These are phyloP conservation scores for Cryptus viduatorius DNA, from an alignment of 2,888 invertebrate species.

Conservation along the genomic window DNA sequence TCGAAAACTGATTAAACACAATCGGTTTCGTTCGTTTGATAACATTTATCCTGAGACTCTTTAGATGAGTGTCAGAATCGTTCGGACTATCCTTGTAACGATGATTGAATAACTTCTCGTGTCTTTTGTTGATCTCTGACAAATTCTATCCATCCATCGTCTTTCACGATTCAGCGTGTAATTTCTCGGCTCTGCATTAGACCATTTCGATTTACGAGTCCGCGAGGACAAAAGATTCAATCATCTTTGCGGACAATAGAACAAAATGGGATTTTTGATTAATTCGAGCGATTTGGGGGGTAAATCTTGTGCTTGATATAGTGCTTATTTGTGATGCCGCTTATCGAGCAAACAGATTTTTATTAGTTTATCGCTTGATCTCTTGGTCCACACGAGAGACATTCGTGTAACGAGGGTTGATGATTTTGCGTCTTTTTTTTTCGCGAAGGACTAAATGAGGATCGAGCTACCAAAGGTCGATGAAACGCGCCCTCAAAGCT, in stretches of 20 bases:
- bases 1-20: too few relatives aligned
- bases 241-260: neutral
- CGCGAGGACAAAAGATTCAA: neutral
- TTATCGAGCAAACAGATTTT: neutral
- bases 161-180: neutral
- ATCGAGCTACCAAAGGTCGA: neutral
- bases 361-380: neutral
- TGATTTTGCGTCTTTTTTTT: constrained; percentile 26
- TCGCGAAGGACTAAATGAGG: neutral
- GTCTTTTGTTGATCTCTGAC: neutral
- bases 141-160: neutral
- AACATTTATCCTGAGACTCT: too few relatives aligned
- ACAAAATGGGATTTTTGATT: neutral
- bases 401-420: constrained; percentile 7
- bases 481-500: neutral
- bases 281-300: neutral
- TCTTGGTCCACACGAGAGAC: neutral
- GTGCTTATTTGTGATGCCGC: neutral
- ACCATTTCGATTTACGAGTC: neutral
- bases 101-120: neutral
- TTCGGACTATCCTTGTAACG: neutral
- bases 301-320: neutral
- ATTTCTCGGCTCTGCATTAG: neutral
- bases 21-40: too few relatives aligned
- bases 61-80: too few relatives aligned